These are phyloP conservation scores for Nannobrachium achirus DNA, from an alignment of 2,113 vertebrate genomes.

Conservation along the genomic window DNA sequence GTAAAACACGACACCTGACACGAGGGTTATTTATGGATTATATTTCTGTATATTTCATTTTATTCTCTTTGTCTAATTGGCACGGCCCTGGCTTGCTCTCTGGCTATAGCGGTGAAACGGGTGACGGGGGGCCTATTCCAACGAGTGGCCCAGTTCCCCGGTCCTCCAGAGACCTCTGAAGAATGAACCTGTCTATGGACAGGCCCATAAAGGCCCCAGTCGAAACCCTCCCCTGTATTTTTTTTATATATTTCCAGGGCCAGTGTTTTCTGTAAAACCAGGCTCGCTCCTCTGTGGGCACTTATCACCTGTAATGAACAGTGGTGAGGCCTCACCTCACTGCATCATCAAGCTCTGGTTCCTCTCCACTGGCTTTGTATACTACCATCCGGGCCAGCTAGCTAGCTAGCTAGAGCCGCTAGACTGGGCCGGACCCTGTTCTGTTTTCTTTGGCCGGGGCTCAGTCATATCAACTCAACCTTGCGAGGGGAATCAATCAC, in stretches of 20 bases:
- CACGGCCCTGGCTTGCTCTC: slow-evolving; percentile 29
- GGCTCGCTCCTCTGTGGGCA: slow-evolving; percentile 63
- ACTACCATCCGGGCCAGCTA: not conserved
- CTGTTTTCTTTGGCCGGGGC: slow-evolving; percentile 71
- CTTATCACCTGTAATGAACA: slow-evolving; percentile 77
- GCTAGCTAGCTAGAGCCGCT: not conserved
- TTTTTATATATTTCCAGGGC: slow-evolving; percentile 32
- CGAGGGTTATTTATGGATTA: slow-evolving; percentile 53
- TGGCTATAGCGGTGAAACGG: slow-evolving; percentile 27
- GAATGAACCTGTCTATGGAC: slow-evolving; percentile 55
- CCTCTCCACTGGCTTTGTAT: slow-evolving; percentile 22
- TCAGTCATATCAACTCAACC: slow-evolving; percentile 59
- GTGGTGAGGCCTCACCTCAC: slow-evolving; percentile 35
- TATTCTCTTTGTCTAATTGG: slow-evolving; percentile 65
- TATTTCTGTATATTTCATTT: slow-evolving; percentile 46
- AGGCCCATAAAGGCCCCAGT: slow-evolving; percentile 60
- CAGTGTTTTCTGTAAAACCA: slow-evolving; percentile 30
- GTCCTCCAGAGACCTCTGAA: slow-evolving; percentile 53
- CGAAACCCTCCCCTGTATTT: slow-evolving; percentile 2
- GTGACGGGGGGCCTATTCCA: slow-evolving; percentile 52
- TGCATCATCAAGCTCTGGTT: slow-evolving; percentile 20
- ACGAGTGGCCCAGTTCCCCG: slow-evolving; percentile 36
- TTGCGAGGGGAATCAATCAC: slow-evolving; percentile 70
- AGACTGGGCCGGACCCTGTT: slow-evolving; percentile 21
- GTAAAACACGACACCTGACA: slow-evolving; percentile 43